phyloP scores from a whole-genome alignment of 1,140 invertebrate genomes.

The Drosophila takahashii region DNA sequence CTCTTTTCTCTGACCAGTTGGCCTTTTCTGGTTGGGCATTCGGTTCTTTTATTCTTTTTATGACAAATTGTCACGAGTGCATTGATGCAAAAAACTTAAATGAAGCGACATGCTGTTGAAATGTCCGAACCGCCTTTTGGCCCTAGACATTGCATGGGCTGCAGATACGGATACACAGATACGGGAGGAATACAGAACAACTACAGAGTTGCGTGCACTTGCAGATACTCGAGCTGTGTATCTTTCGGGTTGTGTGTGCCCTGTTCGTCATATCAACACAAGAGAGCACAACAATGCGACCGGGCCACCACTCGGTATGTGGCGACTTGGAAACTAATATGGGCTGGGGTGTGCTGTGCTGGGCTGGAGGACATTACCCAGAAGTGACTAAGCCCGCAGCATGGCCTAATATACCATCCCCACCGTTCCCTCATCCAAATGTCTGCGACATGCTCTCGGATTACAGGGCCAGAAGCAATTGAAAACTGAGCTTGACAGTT shows the following conservation, averaged over 20 bases:
- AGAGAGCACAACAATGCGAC: slow-evolving; percentile 63
- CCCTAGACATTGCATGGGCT: slow-evolving; percentile 17
- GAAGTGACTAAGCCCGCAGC: slow-evolving; percentile 74
- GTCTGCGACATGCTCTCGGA: slow-evolving; percentile 61
- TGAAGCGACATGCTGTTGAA: slow-evolving; percentile 82
- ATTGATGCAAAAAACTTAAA: slow-evolving; percentile 83
- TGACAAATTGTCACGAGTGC: slow-evolving; percentile 82
- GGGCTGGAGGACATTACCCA: slow-evolving; percentile 46
- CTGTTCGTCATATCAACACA: slow-evolving; percentile 41
- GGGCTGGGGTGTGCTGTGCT: slow-evolving; percentile 21
- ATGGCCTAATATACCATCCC: slow-evolving; percentile 44
- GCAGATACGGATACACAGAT: slow-evolving; percentile 33
- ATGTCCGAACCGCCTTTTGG: slow-evolving; percentile 66
- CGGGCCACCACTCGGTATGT: slow-evolving; percentile 8
- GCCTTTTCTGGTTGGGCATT: slow-evolving; percentile 34
- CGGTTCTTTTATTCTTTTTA: slow-evolving; percentile 48
- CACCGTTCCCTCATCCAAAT: neutral
- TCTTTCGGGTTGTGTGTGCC: slow-evolving; percentile 39
- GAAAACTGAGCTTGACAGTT: slow-evolving; percentile 77
- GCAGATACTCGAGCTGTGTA: slow-evolving; percentile 48
- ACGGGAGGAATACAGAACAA: slow-evolving; percentile 9
- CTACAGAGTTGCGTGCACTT: slow-evolving; percentile 47
- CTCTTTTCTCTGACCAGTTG: slow-evolving; percentile 24
- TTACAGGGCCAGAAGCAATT: slow-evolving; percentile 74
- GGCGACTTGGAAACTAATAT: slow-evolving; percentile 73